Percentiles rank a stretch among this genome's conserved stretches.
phyloP scores from a whole-genome alignment of 1,140 invertebrate genomes.

The Euschistus heros region DNA sequence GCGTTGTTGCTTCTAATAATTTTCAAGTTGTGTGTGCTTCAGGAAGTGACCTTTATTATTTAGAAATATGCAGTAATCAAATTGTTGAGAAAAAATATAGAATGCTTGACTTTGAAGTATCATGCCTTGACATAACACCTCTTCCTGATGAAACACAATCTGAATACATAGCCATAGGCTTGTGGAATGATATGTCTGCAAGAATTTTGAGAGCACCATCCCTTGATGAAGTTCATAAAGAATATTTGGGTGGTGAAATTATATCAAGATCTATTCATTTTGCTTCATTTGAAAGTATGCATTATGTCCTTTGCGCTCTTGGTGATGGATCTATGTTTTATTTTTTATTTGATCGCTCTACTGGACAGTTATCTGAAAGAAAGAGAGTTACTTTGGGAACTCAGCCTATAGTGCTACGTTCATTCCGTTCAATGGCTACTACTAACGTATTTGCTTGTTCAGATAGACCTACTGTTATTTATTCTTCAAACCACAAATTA shows the following conservation, averaged over 20 bases:
- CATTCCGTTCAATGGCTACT: constrained; percentile 82
- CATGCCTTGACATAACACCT: constrained; percentile 90
- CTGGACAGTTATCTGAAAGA: constrained; percentile 62
- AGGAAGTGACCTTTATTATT: constrained; percentile 79
- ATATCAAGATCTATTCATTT: constrained; percentile 91
- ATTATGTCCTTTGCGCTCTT: constrained; percentile 83
- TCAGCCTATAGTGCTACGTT: constrained; percentile 86
- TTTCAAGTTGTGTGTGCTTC: constrained; percentile 79
- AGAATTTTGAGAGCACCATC: constrained; percentile 68
- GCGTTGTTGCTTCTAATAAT: constrained; percentile 76
- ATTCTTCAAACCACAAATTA: constrained; percentile 96
- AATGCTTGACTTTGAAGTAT: constrained; percentile 83
- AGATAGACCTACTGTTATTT: constrained; percentile 95
- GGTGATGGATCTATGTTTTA: constrained; percentile 98
- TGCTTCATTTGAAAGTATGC: constrained; percentile 75
- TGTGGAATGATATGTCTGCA: constrained; percentile 96
- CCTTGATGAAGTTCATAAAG: constrained; percentile 67
- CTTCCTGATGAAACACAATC: constrained; percentile 42
- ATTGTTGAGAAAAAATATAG: constrained; percentile 52
- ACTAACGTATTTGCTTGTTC: constrained; percentile 98
- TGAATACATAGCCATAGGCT: constrained; percentile 76
- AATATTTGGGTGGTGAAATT: constrained; percentile 86
- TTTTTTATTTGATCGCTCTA: constrained; percentile 68
- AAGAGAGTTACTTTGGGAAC: constrained; percentile 93
- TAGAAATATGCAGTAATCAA: constrained; percentile 61